Evolutionary conservation across 2,113 vertebrate species (phyloP).

Genomic region (Helogale parvula): DNA sequence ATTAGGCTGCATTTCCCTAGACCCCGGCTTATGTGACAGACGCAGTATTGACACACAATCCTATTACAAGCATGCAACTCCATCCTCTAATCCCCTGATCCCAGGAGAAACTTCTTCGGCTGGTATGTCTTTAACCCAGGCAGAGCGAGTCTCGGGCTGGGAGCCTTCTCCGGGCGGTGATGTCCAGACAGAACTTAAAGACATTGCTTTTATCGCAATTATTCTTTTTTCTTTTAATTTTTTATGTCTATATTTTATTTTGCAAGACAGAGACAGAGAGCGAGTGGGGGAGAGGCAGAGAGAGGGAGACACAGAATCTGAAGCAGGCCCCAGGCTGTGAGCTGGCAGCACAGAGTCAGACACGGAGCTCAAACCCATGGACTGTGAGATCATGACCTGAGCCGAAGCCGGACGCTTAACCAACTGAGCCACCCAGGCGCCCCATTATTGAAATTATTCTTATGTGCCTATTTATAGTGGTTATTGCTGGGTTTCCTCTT

Average conservation of each 20-base stretch:
- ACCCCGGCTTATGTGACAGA: not conserved
- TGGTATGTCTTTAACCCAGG: not conserved
- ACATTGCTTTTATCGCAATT: not conserved
- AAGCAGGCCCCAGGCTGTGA: too few relatives aligned
- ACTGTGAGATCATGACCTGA: too few relatives aligned
- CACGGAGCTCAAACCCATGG: too few relatives aligned
- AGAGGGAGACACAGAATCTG: too few relatives aligned
- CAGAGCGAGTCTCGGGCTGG: not conserved
- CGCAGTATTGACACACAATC: not conserved
- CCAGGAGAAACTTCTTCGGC: not conserved
- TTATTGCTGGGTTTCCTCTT: not conserved
- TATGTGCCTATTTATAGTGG: not conserved
- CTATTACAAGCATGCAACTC: not conserved
- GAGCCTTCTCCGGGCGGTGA: not conserved
- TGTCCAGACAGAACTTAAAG: not conserved
- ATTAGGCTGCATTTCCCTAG: not conserved
- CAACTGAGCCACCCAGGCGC: too few relatives aligned
- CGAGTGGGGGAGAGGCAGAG: too few relatives aligned
- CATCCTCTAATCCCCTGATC: not conserved
- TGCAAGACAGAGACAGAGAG: too few relatives aligned
- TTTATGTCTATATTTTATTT: too few relatives aligned
- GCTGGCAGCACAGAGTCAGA: too few relatives aligned
- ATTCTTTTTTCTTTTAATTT: not conserved
- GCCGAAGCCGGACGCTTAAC: too few relatives aligned
- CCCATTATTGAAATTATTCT: not conserved